These are phyloP conservation scores for Sesamia inferens DNA, from an alignment of 2,888 invertebrate species.

Conservation along the genomic window DNA sequence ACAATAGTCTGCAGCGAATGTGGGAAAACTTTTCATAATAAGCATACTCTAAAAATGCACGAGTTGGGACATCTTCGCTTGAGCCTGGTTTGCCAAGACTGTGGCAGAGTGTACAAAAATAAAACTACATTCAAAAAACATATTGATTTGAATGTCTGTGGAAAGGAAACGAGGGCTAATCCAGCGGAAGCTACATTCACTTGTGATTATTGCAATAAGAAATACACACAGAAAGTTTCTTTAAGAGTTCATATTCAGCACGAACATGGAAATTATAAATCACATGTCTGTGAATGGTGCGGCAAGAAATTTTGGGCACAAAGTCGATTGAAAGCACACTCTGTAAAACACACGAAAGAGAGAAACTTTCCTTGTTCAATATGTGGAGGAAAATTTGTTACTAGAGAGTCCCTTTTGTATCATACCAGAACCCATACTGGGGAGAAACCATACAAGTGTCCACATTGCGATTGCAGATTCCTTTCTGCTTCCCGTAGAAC, in stretches of 20 bases:
- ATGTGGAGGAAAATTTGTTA: slow-evolving; percentile 81
- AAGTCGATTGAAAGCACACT: slow-evolving; percentile 82
- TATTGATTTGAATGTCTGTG: slow-evolving; percentile 76
- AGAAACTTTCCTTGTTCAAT: slow-evolving; percentile 77
- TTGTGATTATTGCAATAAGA: slow-evolving; percentile 84
- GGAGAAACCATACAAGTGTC: slow-evolving; percentile 81
- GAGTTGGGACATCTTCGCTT: slow-evolving; percentile 73
- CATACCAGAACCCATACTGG: slow-evolving; percentile 85
- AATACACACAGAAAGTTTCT: slow-evolving; percentile 82
- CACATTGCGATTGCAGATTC: slow-evolving; percentile 76
- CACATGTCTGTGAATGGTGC: slow-evolving; percentile 82
- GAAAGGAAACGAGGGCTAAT: slow-evolving; percentile 72
- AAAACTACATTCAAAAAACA: slow-evolving; percentile 79
- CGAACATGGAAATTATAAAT: slow-evolving; percentile 82
- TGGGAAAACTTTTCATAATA: slow-evolving; percentile 77
- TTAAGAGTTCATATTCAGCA: slow-evolving; percentile 83
- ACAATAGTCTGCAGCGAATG: slow-evolving; percentile 77
- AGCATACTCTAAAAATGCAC: slow-evolving; percentile 77
- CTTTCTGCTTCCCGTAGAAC: slow-evolving; percentile 80
- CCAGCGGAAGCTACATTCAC: slow-evolving; percentile 78
- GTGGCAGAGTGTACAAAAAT: slow-evolving; percentile 81
- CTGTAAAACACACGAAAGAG: slow-evolving; percentile 83
- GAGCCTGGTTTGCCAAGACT: slow-evolving; percentile 77
- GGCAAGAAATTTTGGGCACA: slow-evolving; percentile 83
- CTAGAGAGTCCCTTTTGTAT: slow-evolving; percentile 82